Base-by-base conservation (phyloP, 2,888 invertebrate species). In the Pycnomerus fuliginosus region DNA sequence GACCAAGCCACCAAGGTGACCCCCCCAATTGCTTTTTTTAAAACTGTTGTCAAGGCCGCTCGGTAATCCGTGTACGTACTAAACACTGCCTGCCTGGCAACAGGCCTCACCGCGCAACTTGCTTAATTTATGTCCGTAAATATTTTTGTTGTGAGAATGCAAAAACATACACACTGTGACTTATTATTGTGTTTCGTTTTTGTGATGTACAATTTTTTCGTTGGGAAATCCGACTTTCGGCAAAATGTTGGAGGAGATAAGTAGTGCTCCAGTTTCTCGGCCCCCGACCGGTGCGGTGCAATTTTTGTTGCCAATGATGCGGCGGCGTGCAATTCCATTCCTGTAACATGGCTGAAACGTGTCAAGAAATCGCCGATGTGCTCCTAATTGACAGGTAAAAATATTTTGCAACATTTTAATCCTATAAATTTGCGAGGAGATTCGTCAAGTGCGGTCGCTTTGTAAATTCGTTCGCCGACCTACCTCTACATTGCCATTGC, bases 1-100 rank as follows among this genome's bases (percentile, higher is more conserved):
- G 46, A 49, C 51, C 40, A 36, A 20, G 39, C 38, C 33, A 51
- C 55, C 67, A 67, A 67, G 68, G 67, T 65, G 67, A 66, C 67
- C 64, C n/a, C n/a, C 62, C 57, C 60, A 61, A 63, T 65, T 57
- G 62, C 59, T 63, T 59, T 61, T 62, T 62, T 62, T 62, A 55
- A 56, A 49, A 52, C 50, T 41, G 46, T 45, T 45, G 52, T 54
- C 65, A 65, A 65, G 65, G 66, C 55, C 64, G 62, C 40, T 36
- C 53, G 57, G 55, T 61, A 61, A 58, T 60, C 61, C 62, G 61
- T 55, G 55, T 61, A 59, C 56, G 56, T 60, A 52, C 44, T 53
- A 53, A 54, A 37, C 40, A 39, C 47, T 46, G 51, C 46, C 50
- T 55, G 63, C 64, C 53, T 65, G 64, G 64, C 63, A 65, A 65